A percentile compares a stretch with the other conserved stretches of the same genome.
These are phyloP conservation scores for Sebastiscus albofasciatus DNA, from an alignment of 2,797 vertebrate genomes.

Conservation along the genomic window DNA sequence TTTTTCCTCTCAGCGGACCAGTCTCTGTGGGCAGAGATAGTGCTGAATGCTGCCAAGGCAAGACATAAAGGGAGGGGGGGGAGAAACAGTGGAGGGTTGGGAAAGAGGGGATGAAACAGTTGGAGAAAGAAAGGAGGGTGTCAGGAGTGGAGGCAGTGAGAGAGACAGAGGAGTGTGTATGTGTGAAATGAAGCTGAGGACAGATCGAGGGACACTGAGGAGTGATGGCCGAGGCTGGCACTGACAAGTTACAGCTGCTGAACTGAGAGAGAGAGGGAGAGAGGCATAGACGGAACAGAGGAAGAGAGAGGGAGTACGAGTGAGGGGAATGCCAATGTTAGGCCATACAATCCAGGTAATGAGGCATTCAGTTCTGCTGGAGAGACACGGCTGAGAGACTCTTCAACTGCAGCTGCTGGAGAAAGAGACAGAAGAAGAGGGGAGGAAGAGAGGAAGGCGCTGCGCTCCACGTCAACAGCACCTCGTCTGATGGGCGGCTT, in stretches of 20 bases:
- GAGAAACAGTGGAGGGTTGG: not conserved
- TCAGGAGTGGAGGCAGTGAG: not conserved
- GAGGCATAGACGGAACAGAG: not conserved
- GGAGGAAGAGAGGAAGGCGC: not conserved
- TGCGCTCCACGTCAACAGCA: not conserved
- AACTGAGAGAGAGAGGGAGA: conserved; percentile 35
- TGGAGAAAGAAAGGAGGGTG: conserved; percentile 3
- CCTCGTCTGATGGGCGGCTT: conserved; percentile 24
- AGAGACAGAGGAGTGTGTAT: not conserved
- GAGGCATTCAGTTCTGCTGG: conserved; percentile 64
- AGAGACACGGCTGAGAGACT: conserved; percentile 60
- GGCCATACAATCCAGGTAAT: conserved; percentile 78
- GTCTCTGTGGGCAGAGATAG: conserved; percentile 39
- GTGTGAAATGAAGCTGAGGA: conserved; percentile 43
- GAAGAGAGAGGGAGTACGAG: conserved; percentile 10
- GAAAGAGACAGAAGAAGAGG: not conserved
- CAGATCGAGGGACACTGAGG: conserved; percentile 21
- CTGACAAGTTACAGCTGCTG: conserved; percentile 64
- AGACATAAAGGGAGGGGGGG: not conserved
- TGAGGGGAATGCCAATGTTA: conserved; percentile 70
- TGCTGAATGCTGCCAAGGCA: conserved; percentile 43
- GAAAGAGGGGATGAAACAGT: conserved; percentile 29
- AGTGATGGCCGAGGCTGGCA: conserved; percentile 30
- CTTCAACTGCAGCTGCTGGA: conserved; percentile 55
- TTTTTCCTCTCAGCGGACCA: not conserved